These are phyloP conservation scores for Atrichornis clamosus DNA, from an alignment of 2,113 vertebrate genomes.

Conservation along the genomic window DNA sequence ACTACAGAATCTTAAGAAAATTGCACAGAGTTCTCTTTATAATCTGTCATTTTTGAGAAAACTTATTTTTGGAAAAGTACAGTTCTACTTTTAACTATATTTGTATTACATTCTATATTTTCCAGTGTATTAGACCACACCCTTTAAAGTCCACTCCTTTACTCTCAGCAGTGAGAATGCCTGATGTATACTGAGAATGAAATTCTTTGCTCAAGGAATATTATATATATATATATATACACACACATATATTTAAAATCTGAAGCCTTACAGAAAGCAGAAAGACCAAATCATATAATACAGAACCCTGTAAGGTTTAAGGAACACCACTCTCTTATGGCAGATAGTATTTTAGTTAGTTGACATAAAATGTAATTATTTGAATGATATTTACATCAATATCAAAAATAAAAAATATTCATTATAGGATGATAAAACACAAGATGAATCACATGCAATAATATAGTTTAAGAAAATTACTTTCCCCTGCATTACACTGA, in stretches of 20 bases:
- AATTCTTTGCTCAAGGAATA: not conserved
- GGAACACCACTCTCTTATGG: not conserved
- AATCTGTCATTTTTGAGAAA: constrained; percentile 38
- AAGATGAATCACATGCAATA: not conserved
- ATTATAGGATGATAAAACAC: not conserved
- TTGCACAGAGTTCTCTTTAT: not conserved
- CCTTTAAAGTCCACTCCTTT: constrained; percentile 6
- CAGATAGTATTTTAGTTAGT: not conserved
- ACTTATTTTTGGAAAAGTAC: not conserved
- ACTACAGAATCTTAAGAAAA: constrained; percentile 31
- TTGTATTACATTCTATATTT: constrained; percentile 25
- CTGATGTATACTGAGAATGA: not conserved
- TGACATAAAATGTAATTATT: not conserved
- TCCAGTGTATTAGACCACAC: not conserved
- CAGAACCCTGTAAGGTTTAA: not conserved
- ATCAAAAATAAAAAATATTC: not conserved
- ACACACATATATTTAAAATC: not conserved
- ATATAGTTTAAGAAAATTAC: not conserved
- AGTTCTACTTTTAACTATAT: constrained; percentile 39
- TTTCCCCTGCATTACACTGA: not conserved
- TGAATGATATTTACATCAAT: not conserved
- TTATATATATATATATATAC: not conserved
- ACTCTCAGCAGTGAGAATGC: not conserved
- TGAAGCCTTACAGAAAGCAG: not conserved
- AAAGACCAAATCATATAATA: not conserved